Percentiles rank a stretch among this genome's conserved stretches.
These are phyloP conservation scores for Danaus melanippus DNA, from an alignment of 1,140 invertebrate species.

Conservation along the genomic window DNA sequence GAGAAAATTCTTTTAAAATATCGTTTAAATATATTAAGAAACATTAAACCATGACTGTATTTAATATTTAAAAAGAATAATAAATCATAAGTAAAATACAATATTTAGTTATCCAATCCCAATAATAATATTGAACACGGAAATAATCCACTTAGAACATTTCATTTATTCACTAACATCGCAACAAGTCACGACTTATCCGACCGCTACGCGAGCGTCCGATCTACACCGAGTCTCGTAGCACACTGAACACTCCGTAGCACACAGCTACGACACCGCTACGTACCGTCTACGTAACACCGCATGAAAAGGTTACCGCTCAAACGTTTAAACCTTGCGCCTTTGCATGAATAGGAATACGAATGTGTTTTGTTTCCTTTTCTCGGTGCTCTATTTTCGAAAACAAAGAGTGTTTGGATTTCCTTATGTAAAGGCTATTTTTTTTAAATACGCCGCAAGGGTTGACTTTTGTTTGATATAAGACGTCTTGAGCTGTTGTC, in stretches of 20 bases:
- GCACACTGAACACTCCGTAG: slow-evolving; percentile 48
- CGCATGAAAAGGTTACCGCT: slow-evolving; percentile 58
- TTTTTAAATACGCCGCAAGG: slow-evolving; percentile 22
- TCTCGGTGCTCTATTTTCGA: slow-evolving; percentile 48
- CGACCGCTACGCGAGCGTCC: slow-evolving; percentile 20
- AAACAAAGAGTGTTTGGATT: slow-evolving; percentile 52
- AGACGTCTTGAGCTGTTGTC: slow-evolving; percentile 10
- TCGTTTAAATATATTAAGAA: too few relatives aligned
- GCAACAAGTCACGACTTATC: slow-evolving; percentile 29
- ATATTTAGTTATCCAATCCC: too few relatives aligned
- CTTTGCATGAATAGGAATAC: slow-evolving; percentile 57
- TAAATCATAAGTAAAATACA: too few relatives aligned
- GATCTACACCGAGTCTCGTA: slow-evolving; percentile 34
- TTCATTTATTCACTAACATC: slow-evolving; percentile 31
- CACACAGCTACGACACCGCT: slow-evolving; percentile 37
- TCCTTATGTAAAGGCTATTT: slow-evolving; percentile 29
- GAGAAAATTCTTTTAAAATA: too few relatives aligned
- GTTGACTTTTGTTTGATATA: slow-evolving; percentile 11
- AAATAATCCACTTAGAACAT: slow-evolving; percentile 20
- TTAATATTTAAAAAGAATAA: too few relatives aligned
- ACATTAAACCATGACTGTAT: too few relatives aligned
- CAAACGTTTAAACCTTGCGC: slow-evolving; percentile 61
- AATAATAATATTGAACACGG: slow-evolving; percentile 11
- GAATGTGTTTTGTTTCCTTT: slow-evolving; percentile 61
- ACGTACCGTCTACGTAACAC: slow-evolving; percentile 32